These are phyloP conservation scores for Antheraea mylitta DNA, from an alignment of 1,140 invertebrate genomes.

Conservation along the genomic window DNA sequence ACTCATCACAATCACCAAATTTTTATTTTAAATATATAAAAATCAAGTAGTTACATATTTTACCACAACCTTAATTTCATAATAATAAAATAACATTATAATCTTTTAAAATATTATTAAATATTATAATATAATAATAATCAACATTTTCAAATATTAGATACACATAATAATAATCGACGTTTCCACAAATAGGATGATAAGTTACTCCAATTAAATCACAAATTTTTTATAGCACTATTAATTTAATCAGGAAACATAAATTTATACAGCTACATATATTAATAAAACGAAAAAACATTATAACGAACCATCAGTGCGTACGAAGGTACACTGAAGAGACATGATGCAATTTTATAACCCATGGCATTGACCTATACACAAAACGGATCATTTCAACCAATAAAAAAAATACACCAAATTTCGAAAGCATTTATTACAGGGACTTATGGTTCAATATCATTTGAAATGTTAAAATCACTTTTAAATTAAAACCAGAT, in stretches of 20 bases:
- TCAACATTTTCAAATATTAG: too few species aligned
- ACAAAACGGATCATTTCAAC: constrained; percentile 7
- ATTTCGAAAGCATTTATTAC: neutral
- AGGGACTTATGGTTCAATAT: constrained; percentile 1
- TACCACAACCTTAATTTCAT: too few species aligned
- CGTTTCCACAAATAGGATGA: too few species aligned
- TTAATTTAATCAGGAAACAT: too few species aligned
- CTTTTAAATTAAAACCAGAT: neutral
- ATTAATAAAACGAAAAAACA: neutral
- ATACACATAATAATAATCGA: too few species aligned
- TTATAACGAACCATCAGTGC: neutral
- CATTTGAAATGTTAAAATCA: neutral
- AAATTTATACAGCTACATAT: too few species aligned
- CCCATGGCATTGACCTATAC: constrained; percentile 11
- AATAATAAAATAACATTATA: too few species aligned
- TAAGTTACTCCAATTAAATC: too few species aligned
- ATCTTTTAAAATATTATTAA: too few species aligned
- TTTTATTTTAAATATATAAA: neutral
- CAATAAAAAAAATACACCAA: neutral
- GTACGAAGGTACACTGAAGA: neutral
- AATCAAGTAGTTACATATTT: too few species aligned
- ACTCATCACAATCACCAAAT: neutral
- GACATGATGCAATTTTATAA: neutral
- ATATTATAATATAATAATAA: too few species aligned
- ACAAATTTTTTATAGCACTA: too few species aligned